Evolutionary conservation across 2,797 vertebrate species (phyloP).

Genomic region (Eospalax fontanierii): DNA sequence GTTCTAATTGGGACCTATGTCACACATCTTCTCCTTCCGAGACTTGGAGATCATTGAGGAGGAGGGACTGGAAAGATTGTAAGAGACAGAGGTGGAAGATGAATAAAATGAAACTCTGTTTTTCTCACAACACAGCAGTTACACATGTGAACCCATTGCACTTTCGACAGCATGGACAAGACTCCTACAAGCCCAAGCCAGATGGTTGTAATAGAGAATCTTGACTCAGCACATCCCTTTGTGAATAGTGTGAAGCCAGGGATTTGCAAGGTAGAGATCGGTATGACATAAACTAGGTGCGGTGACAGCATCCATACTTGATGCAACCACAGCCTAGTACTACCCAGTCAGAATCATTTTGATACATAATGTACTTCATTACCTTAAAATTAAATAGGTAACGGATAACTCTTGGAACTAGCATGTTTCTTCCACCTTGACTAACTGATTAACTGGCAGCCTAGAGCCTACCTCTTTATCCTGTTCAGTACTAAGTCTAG

Average conservation of each 20-base stretch:
- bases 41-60: too few relatives aligned
- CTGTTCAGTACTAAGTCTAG: neutral
- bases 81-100: too few relatives aligned
- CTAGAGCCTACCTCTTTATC: neutral
- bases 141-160: too few relatives aligned
- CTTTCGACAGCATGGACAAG: too few relatives aligned
- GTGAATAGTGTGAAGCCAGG: neutral
- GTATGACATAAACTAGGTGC: neutral
- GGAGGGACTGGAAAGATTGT: too few relatives aligned
- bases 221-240: neutral
- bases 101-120: too few relatives aligned
- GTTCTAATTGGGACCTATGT: too few relatives aligned
- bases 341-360: neutral
- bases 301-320: neutral
- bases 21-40: too few relatives aligned
- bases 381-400: constrained; percentile 31
- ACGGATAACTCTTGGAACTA: neutral
- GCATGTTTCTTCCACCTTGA: neutral
- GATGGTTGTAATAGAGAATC: neutral
- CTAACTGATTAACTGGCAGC: neutral
- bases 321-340: neutral
- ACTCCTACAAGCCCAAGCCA: too few relatives aligned
- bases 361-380: neutral
- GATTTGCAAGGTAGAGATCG: neutral
- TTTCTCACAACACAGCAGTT: too few relatives aligned